Evolutionary conservation across 2,888 invertebrate genomes (phyloP), one percentile per base, ranked within the genome.

Genomic region (Glaucopsyche alexis): DNA sequence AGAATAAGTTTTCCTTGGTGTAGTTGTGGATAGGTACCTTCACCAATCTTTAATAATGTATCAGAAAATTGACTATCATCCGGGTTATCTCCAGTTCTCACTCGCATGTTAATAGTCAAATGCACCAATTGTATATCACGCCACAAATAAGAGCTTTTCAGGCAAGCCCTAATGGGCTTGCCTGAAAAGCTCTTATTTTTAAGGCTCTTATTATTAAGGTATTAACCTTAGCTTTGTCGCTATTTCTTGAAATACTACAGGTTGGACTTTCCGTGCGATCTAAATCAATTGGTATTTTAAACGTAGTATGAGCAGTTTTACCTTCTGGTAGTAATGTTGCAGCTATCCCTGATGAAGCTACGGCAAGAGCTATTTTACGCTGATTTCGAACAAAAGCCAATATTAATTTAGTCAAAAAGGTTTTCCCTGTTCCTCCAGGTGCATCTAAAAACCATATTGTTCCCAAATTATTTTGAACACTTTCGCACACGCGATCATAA

Each of bases 301-400:
- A n/a, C n/a, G n/a, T n/a, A n/a, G n/a, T n/a, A n/a, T n/a, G n/a
- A n/a, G n/a, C n/a, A n/a, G 40, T 88, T 79, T 82, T 77, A 47
- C 84, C 85, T 74, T 84, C 81, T 76, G 81, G 78, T 55, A 90
- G 78, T 72, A 90, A 78, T 64, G 83, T 85, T 71, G 87, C 76
- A 45, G 77, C 77, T 72, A 76, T 75, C 45, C 76, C 76, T 74
- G 77, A 77, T 74, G 76, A 77, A 82, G 72, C 86, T 19, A 86
- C 79, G 66, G 85, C 81, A 71, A 87, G 75, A 6, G 83, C 84
- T 74, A 83, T 83, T 73, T 80, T 79, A 73, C 79, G 77, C 64
- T 42, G 75, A 74, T 74, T 75, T 77, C 77, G 74, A 9, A 77
- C 75, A 74, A 76, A 74, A 73, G 13, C 64, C 72, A 78, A 74